A percentile compares a stretch with the other conserved stretches of the same genome.
Conservation (phyloP, 2,888 invertebrate genomes). For the Sarcophaga rosellei region DNA sequence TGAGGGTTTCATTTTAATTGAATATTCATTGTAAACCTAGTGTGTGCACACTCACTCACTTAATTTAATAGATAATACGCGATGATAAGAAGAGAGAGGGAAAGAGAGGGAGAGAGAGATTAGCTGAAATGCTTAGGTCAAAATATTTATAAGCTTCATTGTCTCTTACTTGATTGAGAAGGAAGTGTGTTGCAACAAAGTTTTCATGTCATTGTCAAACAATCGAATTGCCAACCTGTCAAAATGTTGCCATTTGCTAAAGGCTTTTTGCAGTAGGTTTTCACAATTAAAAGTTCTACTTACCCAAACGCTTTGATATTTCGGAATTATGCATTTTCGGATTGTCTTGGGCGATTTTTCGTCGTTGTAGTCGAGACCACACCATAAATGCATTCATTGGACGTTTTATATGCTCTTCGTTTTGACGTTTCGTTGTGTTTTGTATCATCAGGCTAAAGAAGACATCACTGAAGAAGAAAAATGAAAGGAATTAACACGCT, state of each 20-base stretch:
- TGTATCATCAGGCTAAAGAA: slow-evolving; percentile 81
- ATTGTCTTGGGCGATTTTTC: slow-evolving; percentile 98
- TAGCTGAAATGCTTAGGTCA: slow-evolving; percentile 9
- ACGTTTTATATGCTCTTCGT: slow-evolving; percentile 95
- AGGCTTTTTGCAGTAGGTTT: too few relatives aligned
- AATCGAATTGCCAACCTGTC: slow-evolving; percentile 53
- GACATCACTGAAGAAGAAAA: slow-evolving; percentile 76
- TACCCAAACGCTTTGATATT: slow-evolving; percentile 95
- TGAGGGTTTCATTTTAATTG: slow-evolving; percentile 56
- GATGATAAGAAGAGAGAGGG: background rate
- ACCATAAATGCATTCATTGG: slow-evolving; percentile 99
- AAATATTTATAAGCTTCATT: background rate
- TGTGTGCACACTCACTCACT: slow-evolving; percentile 3
- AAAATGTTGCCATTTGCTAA: slow-evolving; percentile 56
- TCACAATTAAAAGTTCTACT: slow-evolving; percentile 82
- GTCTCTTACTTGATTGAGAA: too few relatives aligned
- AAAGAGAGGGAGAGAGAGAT: background rate
- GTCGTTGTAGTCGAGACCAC: slow-evolving; percentile 94
- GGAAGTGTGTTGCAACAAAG: too few relatives aligned
- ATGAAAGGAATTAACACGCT: too few relatives aligned
- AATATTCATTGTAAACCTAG: slow-evolving; percentile 41
- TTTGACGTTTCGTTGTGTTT: slow-evolving; percentile 83
- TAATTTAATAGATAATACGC: background rate
- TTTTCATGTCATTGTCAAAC: slow-evolving; percentile 16
- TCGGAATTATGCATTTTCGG: slow-evolving; percentile 99